phyloP scores from a whole-genome alignment of 2,797 vertebrate genomes.

The Sebastes umbrosus region DNA sequence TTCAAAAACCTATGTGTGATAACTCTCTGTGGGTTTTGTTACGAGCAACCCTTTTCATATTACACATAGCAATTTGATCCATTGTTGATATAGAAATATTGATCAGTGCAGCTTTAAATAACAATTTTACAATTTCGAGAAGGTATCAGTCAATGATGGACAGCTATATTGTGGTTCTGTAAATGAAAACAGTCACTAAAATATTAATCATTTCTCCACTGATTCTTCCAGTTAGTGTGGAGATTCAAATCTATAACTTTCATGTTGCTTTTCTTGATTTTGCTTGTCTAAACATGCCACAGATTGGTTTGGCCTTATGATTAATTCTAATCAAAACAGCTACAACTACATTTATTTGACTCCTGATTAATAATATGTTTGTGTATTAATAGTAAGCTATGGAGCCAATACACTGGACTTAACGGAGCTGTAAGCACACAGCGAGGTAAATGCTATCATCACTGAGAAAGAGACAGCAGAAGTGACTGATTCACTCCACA shows the following conservation, averaged over 20 bases:
- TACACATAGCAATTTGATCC: background rate
- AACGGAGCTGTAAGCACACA: slow-evolving; percentile 9
- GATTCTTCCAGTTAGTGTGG: background rate
- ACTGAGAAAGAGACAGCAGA: background rate
- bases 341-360: background rate
- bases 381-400: background rate
- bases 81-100: background rate
- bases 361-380: background rate
- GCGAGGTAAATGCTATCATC: background rate
- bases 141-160: background rate
- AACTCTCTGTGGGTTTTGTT: background rate
- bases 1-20: background rate
- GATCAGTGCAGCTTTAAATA: background rate
- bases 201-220: background rate
- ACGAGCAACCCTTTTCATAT: background rate
- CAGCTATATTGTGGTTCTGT: background rate
- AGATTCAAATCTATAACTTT: background rate
- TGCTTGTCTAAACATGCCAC: background rate
- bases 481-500: slow-evolving; percentile 48
- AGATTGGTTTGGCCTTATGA: background rate
- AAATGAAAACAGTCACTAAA: background rate
- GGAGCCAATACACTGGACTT: background rate
- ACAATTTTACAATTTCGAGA: background rate
- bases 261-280: background rate
- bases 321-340: background rate